These are phyloP conservation scores for Siphonodentalium dalli DNA, from an alignment of 2,888 invertebrate genomes.

Conservation along the genomic window DNA sequence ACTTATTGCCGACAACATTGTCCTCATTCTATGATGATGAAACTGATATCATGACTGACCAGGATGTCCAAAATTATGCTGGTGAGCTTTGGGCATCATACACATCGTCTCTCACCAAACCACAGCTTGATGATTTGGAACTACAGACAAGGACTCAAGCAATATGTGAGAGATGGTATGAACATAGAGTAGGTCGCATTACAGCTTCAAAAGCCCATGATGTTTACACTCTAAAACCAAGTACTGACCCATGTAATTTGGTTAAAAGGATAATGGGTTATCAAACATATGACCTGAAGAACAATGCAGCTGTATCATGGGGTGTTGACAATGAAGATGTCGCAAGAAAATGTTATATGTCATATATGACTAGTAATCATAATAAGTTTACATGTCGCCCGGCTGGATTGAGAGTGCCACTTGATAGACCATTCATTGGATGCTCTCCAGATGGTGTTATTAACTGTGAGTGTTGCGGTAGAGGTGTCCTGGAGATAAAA, in stretches of 20 bases:
- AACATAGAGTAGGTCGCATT: conserved; percentile 18
- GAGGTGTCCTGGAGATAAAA: too few relatives aligned
- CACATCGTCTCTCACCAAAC: not conserved
- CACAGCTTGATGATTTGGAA: not conserved
- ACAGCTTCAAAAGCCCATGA: conserved; percentile 24
- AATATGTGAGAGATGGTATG: conserved; percentile 18
- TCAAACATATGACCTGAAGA: conserved; percentile 10
- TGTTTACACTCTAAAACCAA: conserved; percentile 4
- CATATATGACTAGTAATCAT: too few relatives aligned
- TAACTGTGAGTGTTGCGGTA: too few relatives aligned
- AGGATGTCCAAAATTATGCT: too few relatives aligned
- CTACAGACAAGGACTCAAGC: conserved; percentile 7
- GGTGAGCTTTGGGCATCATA: too few relatives aligned
- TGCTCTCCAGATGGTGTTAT: too few relatives aligned
- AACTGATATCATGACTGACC: too few relatives aligned
- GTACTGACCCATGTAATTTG: conserved; percentile 8
- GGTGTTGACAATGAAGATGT: conserved; percentile 17
- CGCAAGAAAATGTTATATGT: not conserved
- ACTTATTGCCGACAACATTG: too few relatives aligned
- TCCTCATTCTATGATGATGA: too few relatives aligned
- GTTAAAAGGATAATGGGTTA: conserved; percentile 9
- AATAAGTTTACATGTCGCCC: too few relatives aligned
- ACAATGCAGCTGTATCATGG: conserved; percentile 9
- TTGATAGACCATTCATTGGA: too few relatives aligned
- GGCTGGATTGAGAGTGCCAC: too few relatives aligned